Evolutionary conservation across 1,140 invertebrate genomes (phyloP), one percentile per base, ranked within the genome.

Genomic region (Brachionus plicatilis): DNA sequence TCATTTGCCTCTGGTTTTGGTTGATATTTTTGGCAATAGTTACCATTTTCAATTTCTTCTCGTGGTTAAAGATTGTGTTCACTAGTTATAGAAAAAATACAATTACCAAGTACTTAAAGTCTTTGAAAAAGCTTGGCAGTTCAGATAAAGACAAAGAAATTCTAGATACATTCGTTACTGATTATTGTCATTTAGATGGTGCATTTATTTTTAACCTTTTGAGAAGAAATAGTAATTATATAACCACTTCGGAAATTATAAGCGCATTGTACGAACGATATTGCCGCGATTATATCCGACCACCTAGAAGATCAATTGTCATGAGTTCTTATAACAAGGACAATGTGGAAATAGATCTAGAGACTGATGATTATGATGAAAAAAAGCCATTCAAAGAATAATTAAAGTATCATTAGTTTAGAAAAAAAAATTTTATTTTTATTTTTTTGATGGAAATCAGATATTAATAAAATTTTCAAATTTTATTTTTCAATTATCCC

Each of bases 1-100:
- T 91, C 86, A 89, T 91, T 79, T 91, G 91, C 85, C 85, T 91
- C 37, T 91, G 91, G 91, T 91, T 91, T 86, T 91, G 91, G 91
- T 89, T 91, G 56, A 90, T 91, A 11, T 90, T 91, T 86, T 89
- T 91, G 12, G 88, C 90, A 60, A 85, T 89, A 14, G 87, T 91
- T 33, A 90, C 90, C 11, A 86, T 90, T 76, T 88, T 90, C 84
- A 88, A 87, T 84, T 87, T 90, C 45, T 65, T 82, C 65, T 43
- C 33, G 45, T 82, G 88, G 8, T 84, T 86, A 9, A 90, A 89
- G 89, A 85, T 90, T 2, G 88, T 86, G 20, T 75, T 84, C 11
- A 86, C 86, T 17, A 27, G 80, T 9, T 84, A 87, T 72, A 78
- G 86, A 41, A 85, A 84, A 84, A 88, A 87, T 41, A 85, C 88